These are phyloP conservation scores for Melanerpes formicivorus DNA, from an alignment of 2,113 vertebrate species.

Conservation along the genomic window DNA sequence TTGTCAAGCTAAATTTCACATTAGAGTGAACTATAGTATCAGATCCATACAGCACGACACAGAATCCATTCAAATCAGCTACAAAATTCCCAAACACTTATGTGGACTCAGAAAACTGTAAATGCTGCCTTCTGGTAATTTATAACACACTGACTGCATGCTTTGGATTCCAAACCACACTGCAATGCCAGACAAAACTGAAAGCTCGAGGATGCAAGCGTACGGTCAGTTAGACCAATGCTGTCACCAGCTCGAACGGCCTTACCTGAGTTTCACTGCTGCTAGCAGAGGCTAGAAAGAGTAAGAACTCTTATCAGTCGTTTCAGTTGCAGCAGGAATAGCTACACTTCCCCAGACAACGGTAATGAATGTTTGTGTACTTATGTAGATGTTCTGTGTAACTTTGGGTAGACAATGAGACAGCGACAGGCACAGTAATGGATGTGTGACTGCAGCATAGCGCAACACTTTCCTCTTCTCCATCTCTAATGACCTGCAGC, in stretches of 20 bases:
- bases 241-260: neutral
- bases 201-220: neutral
- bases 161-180: neutral
- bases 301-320: neutral
- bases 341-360: neutral
- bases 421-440: neutral
- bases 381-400: neutral
- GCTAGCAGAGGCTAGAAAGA: neutral
- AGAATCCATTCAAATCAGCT: neutral
- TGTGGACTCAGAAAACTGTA: neutral
- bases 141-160: neutral
- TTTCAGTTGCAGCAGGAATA: neutral
- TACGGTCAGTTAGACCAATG: neutral
- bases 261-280: neutral
- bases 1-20: conserved; percentile 2
- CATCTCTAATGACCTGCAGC: neutral
- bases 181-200: neutral
- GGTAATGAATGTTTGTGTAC: neutral
- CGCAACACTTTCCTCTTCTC: neutral
- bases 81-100: neutral
- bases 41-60: neutral
- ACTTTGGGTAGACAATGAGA: neutral
- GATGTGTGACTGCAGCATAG: neutral
- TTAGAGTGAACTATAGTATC: neutral
- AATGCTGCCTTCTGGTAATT: neutral